Evolutionary conservation across 1,140 invertebrate species (phyloP).

Genomic region (Conus betulinus): DNA sequence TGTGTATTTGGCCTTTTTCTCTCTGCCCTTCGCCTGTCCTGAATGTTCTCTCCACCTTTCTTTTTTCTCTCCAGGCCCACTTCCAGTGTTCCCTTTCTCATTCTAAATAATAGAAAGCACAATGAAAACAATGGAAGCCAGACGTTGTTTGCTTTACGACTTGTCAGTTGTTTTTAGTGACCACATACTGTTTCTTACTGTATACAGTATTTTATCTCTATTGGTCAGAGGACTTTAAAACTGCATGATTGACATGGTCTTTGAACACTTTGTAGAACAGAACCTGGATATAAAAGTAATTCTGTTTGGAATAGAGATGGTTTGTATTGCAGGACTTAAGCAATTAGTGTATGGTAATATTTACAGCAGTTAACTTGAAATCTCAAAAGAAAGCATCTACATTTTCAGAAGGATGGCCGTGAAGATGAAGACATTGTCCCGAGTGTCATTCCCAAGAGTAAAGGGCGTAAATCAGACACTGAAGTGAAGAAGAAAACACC

Average conservation of each 20-base stretch:
- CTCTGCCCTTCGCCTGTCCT: too few species aligned
- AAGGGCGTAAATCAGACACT: constrained; percentile 47
- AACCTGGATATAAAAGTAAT: neutral
- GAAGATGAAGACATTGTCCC: constrained; percentile 50
- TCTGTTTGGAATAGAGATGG: neutral
- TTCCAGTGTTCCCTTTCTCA: too few species aligned
- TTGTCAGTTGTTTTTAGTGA: too few species aligned
- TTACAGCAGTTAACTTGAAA: neutral
- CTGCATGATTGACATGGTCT: neutral
- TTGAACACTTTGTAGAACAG: constrained; percentile 17
- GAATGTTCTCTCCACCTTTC: too few species aligned
- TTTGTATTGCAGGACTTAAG: neutral
- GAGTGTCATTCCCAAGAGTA: constrained; percentile 41
- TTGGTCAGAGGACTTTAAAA: neutral
- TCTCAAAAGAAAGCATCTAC: too few species aligned
- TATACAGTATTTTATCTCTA: too few species aligned
- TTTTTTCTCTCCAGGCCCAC: too few species aligned
- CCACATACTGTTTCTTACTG: too few species aligned
- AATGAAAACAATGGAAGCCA: too few species aligned
- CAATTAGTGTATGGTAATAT: neutral
- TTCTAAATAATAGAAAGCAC: too few species aligned
- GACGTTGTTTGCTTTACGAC: too few species aligned
- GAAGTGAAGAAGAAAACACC: constrained; percentile 74
- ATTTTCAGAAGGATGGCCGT: constrained; percentile 53
- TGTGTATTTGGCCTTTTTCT: too few species aligned